Base-by-base conservation (phyloP, 2,888 invertebrate species). In the Drosophila fulvimacula region DNA sequence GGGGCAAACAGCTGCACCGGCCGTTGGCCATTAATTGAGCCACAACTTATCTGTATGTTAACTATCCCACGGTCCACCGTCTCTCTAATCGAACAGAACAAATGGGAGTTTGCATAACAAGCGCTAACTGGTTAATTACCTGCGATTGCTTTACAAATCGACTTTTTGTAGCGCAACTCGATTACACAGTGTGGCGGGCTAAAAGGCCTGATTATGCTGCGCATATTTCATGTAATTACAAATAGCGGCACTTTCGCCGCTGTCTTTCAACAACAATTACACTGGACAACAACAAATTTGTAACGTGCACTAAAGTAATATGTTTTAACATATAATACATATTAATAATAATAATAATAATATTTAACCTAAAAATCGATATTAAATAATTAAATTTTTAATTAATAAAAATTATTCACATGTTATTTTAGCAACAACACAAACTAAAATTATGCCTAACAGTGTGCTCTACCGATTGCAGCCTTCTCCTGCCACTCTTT, bases 51-150 rank as follows among this genome's bases (percentile, higher is more conserved):
- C 1, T 9, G 9, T 32, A 11, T n/a, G 24, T 9, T 5, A 64
- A 56, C 65, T 79, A 79, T 87, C 83, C 77, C 77, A 81, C 78
- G 81, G 84, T 78, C 58, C 6, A 13, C 27, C n/a, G n/a, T n/a
- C n/a, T 1, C 27, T 5, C 80, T 75, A 75, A 75, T 79, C 69
- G 61, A 34, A 51, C 52, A 49, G 41, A 68, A 57, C 58, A 59
- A 74, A 76, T 81, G 65, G 66, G 56, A 13, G 30, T 76, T 70
- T 86, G 83, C 81, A 78, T 85, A 85, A 88, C 84, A 88, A 88
- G 85, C 87, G 76, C 64, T 85, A 88, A 90, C 76, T 70, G 87
- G 81, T 76, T 85, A 90, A 85, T 90, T 86, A 74, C 79, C 42
- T 13, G 69, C 73, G 90, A 85, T 87, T 86, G 56, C 88, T 73